A percentile compares a stretch with the other conserved stretches of the same genome.
phyloP scores from a whole-genome alignment of 2,888 invertebrate species.

The Spialia ferax region DNA sequence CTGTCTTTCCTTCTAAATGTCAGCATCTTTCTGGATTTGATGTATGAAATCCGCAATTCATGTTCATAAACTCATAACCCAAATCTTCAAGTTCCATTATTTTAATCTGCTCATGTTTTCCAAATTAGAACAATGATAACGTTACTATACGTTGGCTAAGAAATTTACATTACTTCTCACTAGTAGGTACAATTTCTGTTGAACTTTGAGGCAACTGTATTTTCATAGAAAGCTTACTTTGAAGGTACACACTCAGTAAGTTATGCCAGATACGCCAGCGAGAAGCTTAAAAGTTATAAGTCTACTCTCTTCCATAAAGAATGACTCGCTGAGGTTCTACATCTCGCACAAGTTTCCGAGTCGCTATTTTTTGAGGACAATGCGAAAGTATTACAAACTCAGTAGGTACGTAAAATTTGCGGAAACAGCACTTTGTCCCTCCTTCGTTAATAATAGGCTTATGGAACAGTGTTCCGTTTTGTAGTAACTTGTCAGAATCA shows the following conservation, averaged over 20 bases:
- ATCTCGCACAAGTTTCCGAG: constrained; percentile 4
- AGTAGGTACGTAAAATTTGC: constrained; percentile 8
- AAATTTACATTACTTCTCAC: not conserved
- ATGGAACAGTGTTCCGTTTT: not conserved
- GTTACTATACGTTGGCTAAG: too few species aligned
- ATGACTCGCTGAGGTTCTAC: constrained; percentile 26
- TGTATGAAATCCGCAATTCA: too few species aligned
- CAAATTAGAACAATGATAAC: not conserved
- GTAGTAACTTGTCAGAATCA: not conserved
- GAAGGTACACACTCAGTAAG: constrained; percentile 48
- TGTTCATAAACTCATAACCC: too few species aligned
- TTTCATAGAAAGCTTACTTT: constrained; percentile 38
- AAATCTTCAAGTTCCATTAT: too few species aligned
- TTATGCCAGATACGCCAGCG: constrained; percentile 48
- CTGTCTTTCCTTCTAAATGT: too few species aligned
- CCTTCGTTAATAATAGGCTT: constrained; percentile 23
- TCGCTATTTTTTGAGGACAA: constrained; percentile 30
- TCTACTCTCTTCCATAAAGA: constrained; percentile 36
- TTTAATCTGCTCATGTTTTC: too few species aligned
- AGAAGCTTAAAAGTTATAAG: constrained; percentile 48
- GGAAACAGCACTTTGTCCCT: constrained; percentile 26
- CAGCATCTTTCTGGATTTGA: too few species aligned
- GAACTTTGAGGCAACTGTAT: not conserved
- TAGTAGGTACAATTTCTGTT: not conserved
- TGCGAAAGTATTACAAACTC: constrained; percentile 26